Percentiles rank a stretch among this genome's conserved stretches.
Conservation (phyloP, 2,797 vertebrate species). For the Lithobates sylvaticus region DNA sequence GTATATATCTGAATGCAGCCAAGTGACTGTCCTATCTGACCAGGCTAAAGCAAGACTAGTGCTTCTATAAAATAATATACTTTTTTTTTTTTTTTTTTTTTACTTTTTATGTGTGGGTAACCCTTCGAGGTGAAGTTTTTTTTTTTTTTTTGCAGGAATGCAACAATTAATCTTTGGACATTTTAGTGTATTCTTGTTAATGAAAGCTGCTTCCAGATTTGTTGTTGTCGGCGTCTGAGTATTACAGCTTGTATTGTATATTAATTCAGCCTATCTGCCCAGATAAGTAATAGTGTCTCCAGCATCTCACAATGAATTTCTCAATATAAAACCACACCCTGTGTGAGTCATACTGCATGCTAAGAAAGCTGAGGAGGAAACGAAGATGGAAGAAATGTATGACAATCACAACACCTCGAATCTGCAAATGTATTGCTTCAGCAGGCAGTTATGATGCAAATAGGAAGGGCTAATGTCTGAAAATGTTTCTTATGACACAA, state of each 20-base stretch:
- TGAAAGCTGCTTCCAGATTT: no score
- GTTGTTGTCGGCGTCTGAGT: no score
- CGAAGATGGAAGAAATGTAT: not conserved
- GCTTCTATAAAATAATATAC: no score
- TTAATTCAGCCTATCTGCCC: not conserved
- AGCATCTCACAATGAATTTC: not conserved
- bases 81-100: no score
- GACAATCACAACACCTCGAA: not conserved
- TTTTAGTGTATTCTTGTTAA: not conserved
- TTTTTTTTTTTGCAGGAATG: no score
- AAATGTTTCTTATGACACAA: not conserved
- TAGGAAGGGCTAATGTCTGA: not conserved
- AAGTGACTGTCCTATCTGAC: no score
- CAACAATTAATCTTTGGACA: no score
- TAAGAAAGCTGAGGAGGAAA: not conserved
- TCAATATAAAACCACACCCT: not conserved
- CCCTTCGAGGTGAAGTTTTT: no score
- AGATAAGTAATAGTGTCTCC: not conserved
- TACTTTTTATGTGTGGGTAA: no score
- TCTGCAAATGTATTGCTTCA: not conserved
- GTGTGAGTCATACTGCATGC: not conserved
- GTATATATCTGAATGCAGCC: no score
- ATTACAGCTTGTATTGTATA: not conserved
- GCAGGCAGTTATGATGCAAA: not conserved
- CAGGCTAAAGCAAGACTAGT: no score